Percentiles rank a stretch among this genome's conserved stretches.
These are phyloP conservation scores for Plestiodon gilberti DNA, from an alignment of 2,113 vertebrate species.

Conservation along the genomic window DNA sequence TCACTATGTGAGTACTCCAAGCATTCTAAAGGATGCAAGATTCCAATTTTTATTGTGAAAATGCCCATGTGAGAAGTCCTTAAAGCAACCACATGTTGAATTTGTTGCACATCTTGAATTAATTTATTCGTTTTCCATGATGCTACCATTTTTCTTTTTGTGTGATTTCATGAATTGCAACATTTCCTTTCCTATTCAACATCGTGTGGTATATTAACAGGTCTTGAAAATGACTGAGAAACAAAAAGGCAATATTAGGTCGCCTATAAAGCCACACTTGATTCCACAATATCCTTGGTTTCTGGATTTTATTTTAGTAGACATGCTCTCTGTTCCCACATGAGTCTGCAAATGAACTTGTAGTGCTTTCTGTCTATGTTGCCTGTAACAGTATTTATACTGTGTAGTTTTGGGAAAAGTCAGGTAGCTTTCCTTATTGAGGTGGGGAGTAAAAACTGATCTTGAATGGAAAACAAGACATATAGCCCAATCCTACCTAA, in stretches of 20 bases:
- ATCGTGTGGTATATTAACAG: slow-evolving; percentile 22
- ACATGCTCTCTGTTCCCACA: slow-evolving; percentile 77
- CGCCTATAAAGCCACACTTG: slow-evolving; percentile 68
- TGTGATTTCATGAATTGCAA: slow-evolving; percentile 55
- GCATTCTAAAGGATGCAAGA: slow-evolving; percentile 13
- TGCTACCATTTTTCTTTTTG: slow-evolving; percentile 62
- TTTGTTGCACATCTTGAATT: slow-evolving; percentile 32
- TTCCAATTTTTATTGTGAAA: not conserved
- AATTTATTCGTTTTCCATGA: slow-evolving; percentile 47
- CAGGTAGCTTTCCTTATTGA: slow-evolving; percentile 47
- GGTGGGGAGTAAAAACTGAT: slow-evolving; percentile 26
- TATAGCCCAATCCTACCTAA: too few species aligned
- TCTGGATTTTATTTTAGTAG: slow-evolving; percentile 73
- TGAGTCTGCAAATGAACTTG: slow-evolving; percentile 82
- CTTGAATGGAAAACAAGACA: not conserved
- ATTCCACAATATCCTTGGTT: slow-evolving; percentile 59
- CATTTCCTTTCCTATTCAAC: slow-evolving; percentile 62
- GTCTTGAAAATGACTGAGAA: slow-evolving; percentile 56
- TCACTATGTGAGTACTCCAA: not conserved
- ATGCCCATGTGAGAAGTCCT: not conserved
- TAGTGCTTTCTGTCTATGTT: slow-evolving; percentile 72
- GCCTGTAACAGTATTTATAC: slow-evolving; percentile 62
- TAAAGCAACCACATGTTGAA: slow-evolving; percentile 20
- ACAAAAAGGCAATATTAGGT: slow-evolving; percentile 79
- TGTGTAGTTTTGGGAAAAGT: slow-evolving; percentile 48